A percentile compares a stretch with the other conserved stretches of the same genome.
phyloP scores from a whole-genome alignment of 1,140 invertebrate genomes.

The Drosophila varians region DNA sequence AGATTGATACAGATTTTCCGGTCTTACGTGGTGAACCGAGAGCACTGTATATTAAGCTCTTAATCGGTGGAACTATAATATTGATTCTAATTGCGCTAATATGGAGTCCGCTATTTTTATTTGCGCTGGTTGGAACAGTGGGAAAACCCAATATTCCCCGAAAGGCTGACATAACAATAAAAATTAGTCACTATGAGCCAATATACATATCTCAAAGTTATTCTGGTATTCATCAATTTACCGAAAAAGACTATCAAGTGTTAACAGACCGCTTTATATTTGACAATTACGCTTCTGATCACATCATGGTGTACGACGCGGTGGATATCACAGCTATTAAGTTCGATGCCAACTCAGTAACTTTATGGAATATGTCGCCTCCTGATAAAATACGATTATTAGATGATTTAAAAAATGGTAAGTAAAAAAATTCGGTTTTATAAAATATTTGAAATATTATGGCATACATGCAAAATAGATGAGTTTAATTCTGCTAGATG shows the following conservation, averaged over 20 bases:
- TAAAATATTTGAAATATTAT: conserved; percentile 41
- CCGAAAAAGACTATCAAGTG: conserved; percentile 27
- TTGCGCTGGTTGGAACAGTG: conserved; percentile 96
- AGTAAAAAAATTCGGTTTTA: no score
- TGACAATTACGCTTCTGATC: conserved; percentile 89
- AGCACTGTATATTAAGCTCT: conserved; percentile 91
- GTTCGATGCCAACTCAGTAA: conserved; percentile 92
- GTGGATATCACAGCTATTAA: conserved; percentile 92
- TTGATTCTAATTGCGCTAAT: conserved; percentile 95
- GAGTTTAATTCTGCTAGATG: no score
- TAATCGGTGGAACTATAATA: conserved; percentile 95
- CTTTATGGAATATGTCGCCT: conserved; percentile 95
- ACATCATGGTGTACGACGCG: conserved; percentile 93
- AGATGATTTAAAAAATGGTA: conserved; percentile 83
- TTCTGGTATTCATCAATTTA: conserved; percentile 51
- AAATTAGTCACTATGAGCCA: conserved; percentile 94
- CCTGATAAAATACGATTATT: conserved; percentile 91
- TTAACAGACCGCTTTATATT: conserved; percentile 38
- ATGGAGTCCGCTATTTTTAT: conserved; percentile 98
- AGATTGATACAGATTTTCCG: conserved; percentile 95
- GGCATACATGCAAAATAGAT: no score
- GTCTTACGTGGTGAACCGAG: conserved; percentile 93
- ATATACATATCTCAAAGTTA: conserved; percentile 89
- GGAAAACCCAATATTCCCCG: conserved; percentile 93
- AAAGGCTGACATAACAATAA: conserved; percentile 92